Conservation (phyloP, 2,888 invertebrate species). For the Metalampra italica region DNA sequence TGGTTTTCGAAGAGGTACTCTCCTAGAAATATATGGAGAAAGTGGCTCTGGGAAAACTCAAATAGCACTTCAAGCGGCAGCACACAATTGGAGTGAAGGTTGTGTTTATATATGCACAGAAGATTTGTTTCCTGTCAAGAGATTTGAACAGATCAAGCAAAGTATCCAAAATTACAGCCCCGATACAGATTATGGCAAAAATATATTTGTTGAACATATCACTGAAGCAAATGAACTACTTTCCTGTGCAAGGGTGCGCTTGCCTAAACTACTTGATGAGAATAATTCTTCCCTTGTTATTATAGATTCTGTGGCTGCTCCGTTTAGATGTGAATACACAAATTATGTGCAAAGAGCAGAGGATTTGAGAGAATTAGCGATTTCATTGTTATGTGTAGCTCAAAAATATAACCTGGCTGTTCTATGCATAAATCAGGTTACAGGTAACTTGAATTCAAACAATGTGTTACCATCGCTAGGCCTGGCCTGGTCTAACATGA, state of each 20-base stretch:
- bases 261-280: constrained; percentile 49
- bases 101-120: constrained; percentile 88
- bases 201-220: constrained; percentile 63
- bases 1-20: constrained; percentile 82
- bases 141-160: constrained; percentile 57
- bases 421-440: constrained; percentile 69
- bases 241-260: constrained; percentile 51
- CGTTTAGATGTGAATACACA: constrained; percentile 58
- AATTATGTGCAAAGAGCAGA: constrained; percentile 67
- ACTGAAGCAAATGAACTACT: constrained; percentile 59
- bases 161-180: constrained; percentile 24
- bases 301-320: constrained; percentile 68
- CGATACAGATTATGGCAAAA: constrained; percentile 42
- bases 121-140: constrained; percentile 77
- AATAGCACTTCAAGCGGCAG: constrained; percentile 83
- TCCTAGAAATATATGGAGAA: constrained; percentile 89
- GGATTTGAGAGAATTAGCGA: constrained; percentile 61
- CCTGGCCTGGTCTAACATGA: constrained; percentile 70
- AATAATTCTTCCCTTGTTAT: constrained; percentile 46
- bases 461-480: constrained; percentile 59
- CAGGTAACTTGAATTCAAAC: constrained; percentile 41
- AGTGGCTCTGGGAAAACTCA: constrained; percentile 92
- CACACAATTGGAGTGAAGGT: constrained; percentile 79
- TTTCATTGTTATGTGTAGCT: constrained; percentile 42
- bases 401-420: constrained; percentile 51